Base-by-base conservation (phyloP, 2,113 vertebrate genomes). In the Stegastes partitus region DNA sequence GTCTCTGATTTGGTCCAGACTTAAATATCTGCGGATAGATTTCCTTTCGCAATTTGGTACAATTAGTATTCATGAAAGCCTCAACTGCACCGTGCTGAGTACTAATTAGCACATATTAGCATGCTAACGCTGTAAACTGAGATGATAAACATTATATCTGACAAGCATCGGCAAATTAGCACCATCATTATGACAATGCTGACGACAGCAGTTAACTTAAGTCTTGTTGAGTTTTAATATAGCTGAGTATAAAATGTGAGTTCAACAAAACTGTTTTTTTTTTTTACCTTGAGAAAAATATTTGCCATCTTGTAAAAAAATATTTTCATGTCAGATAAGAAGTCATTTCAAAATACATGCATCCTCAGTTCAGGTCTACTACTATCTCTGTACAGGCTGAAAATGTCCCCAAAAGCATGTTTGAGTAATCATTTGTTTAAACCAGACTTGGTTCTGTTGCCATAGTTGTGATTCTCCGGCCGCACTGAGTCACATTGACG, bases 391-490 rank as follows among this genome's bases (percentile, higher is more conserved):
- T 42, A 42, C 14, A 42, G 14, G 39, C 12, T 42, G 4, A 42
- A 42, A 42, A 42, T 14, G 14, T n/a, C 39, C 39, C 39, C 14
- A 15, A 42, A 42, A 42, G 39, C 39, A 15, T 42, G 23, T 37
- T 12, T 25, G 22, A 25, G 22, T 55, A 26, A 26, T 25, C 25
- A 31, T 73, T 50, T 25, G 3, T 49, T 59, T 61, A 7, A 68
- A 68, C 22, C 16, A 14, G 5, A 6, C 2, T 44, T 11, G 21
- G 34, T 66, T 77, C 49, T 0, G 1, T 62, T 51, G 34, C 54
- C 5, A 15, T n/a, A 49, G 68, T 53, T 1, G 0, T 54, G 25
- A 74, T 42, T 86, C 79, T 84, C 75, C 68, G 64, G 55, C 44
- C 31, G 47, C 54, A 0, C 31, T 23, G 45, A 37, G 31, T 74